phyloP scores from a whole-genome alignment of 2,113 vertebrate genomes.

The Datnioides undecimradiatus region DNA sequence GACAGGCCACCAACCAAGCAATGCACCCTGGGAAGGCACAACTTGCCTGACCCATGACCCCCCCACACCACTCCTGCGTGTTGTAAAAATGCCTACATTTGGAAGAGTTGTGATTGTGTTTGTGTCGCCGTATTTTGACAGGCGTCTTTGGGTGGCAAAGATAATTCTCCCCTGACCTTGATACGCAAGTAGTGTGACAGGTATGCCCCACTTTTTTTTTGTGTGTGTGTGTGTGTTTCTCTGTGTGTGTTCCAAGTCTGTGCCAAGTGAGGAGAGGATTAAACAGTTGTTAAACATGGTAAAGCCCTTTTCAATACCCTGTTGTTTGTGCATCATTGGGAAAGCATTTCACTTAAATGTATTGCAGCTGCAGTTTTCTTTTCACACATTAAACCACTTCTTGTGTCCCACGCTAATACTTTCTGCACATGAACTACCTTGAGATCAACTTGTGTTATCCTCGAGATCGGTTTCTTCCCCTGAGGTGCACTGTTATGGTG shows the following conservation, averaged over 20 bases:
- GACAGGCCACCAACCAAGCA: constrained; percentile 72
- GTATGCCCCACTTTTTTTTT: constrained; percentile 43
- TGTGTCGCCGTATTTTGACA: constrained; percentile 71
- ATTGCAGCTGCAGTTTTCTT: constrained; percentile 33
- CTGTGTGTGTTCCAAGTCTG: constrained; percentile 41
- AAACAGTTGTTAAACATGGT: constrained; percentile 39
- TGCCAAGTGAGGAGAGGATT: constrained; percentile 41
- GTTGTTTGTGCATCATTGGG: constrained; percentile 33
- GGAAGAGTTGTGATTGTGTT: constrained; percentile 64
- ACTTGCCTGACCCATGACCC: constrained; percentile 49
- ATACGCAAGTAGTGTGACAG: constrained; percentile 53
- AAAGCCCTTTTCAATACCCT: constrained; percentile 45
- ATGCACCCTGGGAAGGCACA: constrained; percentile 54
- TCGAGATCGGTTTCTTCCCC: constrained; percentile 24
- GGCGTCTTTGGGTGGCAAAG: constrained; percentile 46
- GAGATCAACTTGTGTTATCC: constrained; percentile 6
- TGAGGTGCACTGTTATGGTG: constrained; percentile 4
- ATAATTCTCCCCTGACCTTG: constrained; percentile 59
- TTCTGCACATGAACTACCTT: neutral
- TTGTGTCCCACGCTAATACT: constrained; percentile 38
- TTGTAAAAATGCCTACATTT: constrained; percentile 81
- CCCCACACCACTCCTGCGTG: no score
- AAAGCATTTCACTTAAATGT: constrained; percentile 38
- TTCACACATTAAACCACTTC: constrained; percentile 20
- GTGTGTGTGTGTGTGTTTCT: constrained; percentile 25